A percentile compares a stretch with the other conserved stretches of the same genome.
phyloP scores from a whole-genome alignment of 2,797 vertebrate species.

The Pipistrellus nathusii region DNA sequence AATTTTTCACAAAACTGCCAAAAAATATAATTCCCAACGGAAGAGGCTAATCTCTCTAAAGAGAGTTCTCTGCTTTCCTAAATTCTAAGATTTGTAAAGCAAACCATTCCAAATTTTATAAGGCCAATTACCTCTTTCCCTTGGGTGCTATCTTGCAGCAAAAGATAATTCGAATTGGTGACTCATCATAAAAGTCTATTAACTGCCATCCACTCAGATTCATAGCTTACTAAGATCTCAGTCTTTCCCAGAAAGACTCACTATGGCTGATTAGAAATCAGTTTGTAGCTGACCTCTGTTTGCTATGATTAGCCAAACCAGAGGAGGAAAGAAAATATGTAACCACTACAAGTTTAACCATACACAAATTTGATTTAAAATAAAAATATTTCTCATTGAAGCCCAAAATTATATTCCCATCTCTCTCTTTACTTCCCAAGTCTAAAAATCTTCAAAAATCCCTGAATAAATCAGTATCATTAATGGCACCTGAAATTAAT shows the following conservation, averaged over 20 bases:
- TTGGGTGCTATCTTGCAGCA: constrained; percentile 82
- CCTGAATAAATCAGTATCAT: constrained; percentile 34
- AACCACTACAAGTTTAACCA: constrained; percentile 25
- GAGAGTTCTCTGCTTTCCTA: constrained; percentile 74
- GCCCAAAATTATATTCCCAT: not conserved
- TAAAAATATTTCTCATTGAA: constrained; percentile 62
- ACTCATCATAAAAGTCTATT: constrained; percentile 71
- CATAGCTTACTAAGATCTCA: constrained; percentile 57
- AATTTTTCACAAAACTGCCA: constrained; percentile 79
- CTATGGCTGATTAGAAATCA: constrained; percentile 62
- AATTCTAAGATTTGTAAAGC: constrained; percentile 74
- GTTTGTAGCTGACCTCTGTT: constrained; percentile 68
- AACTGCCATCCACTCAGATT: constrained; percentile 73
- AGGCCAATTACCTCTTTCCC: constrained; percentile 82
- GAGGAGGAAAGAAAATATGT: not conserved
- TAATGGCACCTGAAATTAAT: constrained; percentile 48
- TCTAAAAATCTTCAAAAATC: constrained; percentile 25
- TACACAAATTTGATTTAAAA: constrained; percentile 56
- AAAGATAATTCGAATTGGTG: constrained; percentile 73
- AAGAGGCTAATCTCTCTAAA: constrained; percentile 71
- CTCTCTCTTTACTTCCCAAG: constrained; percentile 47
- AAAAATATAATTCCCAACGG: constrained; percentile 68
- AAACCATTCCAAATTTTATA: constrained; percentile 77
- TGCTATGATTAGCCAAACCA: constrained; percentile 65
- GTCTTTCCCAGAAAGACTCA: constrained; percentile 70